Evolutionary conservation across 2,113 vertebrate genomes (phyloP).

Genomic region (Cranoglanis bouderius): DNA sequence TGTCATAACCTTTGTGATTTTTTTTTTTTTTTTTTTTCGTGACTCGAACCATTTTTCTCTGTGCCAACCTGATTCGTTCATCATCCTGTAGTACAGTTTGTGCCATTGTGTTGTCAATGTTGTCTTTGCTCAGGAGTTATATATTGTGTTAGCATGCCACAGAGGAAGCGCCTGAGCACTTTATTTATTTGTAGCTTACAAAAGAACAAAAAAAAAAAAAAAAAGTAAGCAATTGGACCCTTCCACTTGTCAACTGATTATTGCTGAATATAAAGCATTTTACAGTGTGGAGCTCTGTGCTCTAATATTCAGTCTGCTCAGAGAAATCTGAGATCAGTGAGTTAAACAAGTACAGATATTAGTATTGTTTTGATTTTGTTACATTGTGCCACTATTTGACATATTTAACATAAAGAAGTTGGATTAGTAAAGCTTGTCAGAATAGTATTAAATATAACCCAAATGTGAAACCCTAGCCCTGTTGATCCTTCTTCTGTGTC

Average conservation of each 20-base stretch:
- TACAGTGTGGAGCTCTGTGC: constrained; percentile 22
- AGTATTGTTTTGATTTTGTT: constrained; percentile 39
- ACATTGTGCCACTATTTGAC: constrained; percentile 43
- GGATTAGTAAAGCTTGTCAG: constrained; percentile 39
- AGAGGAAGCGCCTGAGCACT: constrained; percentile 35
- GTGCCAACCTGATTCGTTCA: constrained; percentile 27
- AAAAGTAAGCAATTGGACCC: background rate
- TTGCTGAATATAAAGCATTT: constrained; percentile 32
- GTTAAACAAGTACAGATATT: constrained; percentile 15
- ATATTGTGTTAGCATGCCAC: constrained; percentile 31
- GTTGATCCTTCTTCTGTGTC: constrained; percentile 21
- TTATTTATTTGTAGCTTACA: constrained; percentile 32
- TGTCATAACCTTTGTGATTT: background rate
- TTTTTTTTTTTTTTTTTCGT: background rate
- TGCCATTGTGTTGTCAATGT: constrained; percentile 31
- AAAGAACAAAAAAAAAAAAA: background rate
- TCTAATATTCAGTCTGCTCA: constrained; percentile 7
- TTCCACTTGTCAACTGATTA: constrained; percentile 12
- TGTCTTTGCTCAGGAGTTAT: constrained; percentile 34
- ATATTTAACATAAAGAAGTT: constrained; percentile 31
- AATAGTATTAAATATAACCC: constrained; percentile 48
- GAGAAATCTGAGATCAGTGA: constrained; percentile 17
- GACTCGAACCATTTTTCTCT: constrained; percentile 22
- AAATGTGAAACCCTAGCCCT: constrained; percentile 24
- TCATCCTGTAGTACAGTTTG: constrained; percentile 16